Percentiles rank a stretch among this genome's conserved stretches.
phyloP scores from a whole-genome alignment of 2,888 invertebrate species.

The Lathronympha strigana region DNA sequence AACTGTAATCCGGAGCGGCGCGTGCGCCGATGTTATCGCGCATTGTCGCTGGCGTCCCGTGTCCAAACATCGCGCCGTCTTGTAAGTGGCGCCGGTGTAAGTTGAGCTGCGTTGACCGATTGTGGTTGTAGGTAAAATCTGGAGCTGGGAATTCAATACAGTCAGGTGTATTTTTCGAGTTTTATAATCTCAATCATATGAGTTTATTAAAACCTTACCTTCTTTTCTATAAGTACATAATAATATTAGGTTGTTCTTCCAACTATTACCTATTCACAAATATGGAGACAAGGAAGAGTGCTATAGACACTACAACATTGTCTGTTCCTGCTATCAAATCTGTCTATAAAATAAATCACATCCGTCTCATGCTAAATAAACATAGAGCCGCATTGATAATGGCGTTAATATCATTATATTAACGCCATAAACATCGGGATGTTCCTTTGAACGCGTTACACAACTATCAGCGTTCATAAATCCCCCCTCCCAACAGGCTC shows the following conservation, averaged over 20 bases:
- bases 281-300: neutral
- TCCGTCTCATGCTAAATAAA: constrained; percentile 8
- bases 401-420: constrained; percentile 24
- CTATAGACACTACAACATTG: neutral
- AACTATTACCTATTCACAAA: too few relatives aligned
- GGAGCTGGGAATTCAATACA: neutral
- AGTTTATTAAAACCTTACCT: too few relatives aligned
- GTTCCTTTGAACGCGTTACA: constrained; percentile 36
- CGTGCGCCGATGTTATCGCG: constrained; percentile 73
- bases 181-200: too few relatives aligned
- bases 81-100: constrained; percentile 14
- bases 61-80: constrained; percentile 68
- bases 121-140: neutral
- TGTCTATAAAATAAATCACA: constrained; percentile 28
- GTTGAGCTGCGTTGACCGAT: constrained; percentile 18
- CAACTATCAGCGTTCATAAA: constrained; percentile 30
- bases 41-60: constrained; percentile 65
- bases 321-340: neutral
- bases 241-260: too few relatives aligned
- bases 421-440: constrained; percentile 37
- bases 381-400: constrained; percentile 17
- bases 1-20: constrained; percentile 53
- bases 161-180: neutral
- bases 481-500: constrained; percentile 31
- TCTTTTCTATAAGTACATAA: too few relatives aligned